phyloP scores from a whole-genome alignment of 2,888 invertebrate species.

The Drymonia ruficornis region DNA sequence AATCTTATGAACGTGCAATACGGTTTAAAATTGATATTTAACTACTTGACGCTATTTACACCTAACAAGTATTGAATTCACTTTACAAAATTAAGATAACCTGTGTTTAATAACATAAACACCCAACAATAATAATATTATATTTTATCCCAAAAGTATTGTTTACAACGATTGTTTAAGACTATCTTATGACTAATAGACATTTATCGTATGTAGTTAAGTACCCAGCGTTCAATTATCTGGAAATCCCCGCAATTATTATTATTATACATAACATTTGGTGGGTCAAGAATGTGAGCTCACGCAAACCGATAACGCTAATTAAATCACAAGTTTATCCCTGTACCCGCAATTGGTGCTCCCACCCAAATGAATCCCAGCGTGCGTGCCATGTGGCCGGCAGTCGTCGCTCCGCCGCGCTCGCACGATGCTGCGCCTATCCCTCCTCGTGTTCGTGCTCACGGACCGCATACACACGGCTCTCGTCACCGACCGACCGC shows the following conservation, averaged over 20 bases:
- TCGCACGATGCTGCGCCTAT: constrained; percentile 64
- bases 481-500: constrained; percentile 63
- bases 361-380: constrained; percentile 29
- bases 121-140: neutral
- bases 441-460: constrained; percentile 56
- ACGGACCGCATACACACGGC: constrained; percentile 58
- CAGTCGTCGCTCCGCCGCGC: constrained; percentile 59
- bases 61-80: neutral
- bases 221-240: too few relatives aligned
- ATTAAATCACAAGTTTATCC: constrained; percentile 4
- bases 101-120: neutral
- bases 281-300: neutral
- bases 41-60: neutral
- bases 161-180: neutral
- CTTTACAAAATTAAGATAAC: neutral
- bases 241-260: too few relatives aligned
- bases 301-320: neutral
- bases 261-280: too few relatives aligned
- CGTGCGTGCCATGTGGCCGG: constrained; percentile 36
- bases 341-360: constrained; percentile 7
- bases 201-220: too few relatives aligned
- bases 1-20: neutral
- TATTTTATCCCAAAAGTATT: neutral
- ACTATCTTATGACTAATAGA: too few relatives aligned
- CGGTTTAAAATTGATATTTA: too few relatives aligned